Evolutionary conservation across 2,113 vertebrate species (phyloP).

Genomic region (Apistogramma diplotaenia): DNA sequence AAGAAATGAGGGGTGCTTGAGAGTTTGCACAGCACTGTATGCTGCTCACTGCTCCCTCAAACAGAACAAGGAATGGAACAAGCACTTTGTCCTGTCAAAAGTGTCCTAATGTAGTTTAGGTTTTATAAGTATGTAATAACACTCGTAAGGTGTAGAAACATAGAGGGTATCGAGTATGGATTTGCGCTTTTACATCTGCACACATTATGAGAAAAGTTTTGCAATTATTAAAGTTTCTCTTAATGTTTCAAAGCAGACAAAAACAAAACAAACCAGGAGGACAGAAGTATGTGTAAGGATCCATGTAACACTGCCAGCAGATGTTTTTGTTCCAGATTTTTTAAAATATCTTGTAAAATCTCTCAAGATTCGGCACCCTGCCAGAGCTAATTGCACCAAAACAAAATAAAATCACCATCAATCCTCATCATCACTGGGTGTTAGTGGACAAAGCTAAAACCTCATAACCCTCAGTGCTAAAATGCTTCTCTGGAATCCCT

Average conservation of each 20-base stretch:
- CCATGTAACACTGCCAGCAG: neutral
- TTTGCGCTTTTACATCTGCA: neutral
- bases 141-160: neutral
- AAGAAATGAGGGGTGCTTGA: too few species aligned
- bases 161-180: too few species aligned
- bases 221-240: neutral
- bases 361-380: conserved; percentile 5
- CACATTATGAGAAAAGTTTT: neutral
- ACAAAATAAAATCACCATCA: conserved; percentile 44
- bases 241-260: neutral
- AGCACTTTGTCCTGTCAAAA: neutral
- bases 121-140: neutral
- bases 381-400: conserved; percentile 47
- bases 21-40: too few species aligned
- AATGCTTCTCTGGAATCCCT: conserved; percentile 44
- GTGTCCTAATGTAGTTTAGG: neutral
- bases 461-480: conserved; percentile 32
- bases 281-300: neutral
- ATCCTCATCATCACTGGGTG: conserved; percentile 34
- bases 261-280: neutral
- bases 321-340: conserved; percentile 1
- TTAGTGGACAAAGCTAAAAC: conserved; percentile 40
- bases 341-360: conserved; percentile 32
- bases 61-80: neutral
- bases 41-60: neutral